These are phyloP conservation scores for Laothoe populi DNA, from an alignment of 2,888 invertebrate genomes.

Conservation along the genomic window DNA sequence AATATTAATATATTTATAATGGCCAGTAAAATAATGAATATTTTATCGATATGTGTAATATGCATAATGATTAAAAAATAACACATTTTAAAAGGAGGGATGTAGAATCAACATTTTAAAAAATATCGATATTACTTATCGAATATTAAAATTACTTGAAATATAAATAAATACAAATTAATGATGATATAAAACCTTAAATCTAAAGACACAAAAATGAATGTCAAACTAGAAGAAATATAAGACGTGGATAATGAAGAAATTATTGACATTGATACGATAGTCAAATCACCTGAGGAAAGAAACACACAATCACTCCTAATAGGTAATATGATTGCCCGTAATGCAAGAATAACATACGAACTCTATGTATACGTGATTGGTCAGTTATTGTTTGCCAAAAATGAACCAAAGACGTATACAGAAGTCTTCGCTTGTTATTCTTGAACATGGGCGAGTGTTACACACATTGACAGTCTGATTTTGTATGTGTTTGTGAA, in stretches of 20 bases:
- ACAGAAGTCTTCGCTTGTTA: too few species aligned
- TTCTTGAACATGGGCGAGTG: too few species aligned
- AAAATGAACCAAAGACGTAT: too few species aligned
- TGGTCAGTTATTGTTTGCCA: too few species aligned
- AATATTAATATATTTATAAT: conserved; percentile 4
- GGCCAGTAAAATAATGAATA: not conserved
- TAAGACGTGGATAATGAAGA: not conserved
- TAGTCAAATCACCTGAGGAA: conserved; percentile 30
- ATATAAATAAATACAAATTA: conserved; percentile 30
- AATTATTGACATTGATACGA: conserved; percentile 9
- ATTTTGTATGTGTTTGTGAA: conserved; percentile 38
- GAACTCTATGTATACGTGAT: too few species aligned
- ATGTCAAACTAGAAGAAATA: conserved; percentile 11
- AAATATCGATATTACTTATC: too few species aligned
- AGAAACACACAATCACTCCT: conserved; percentile 36
- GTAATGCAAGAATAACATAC: too few species aligned
- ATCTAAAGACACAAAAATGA: conserved; percentile 9
- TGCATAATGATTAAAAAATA: not conserved
- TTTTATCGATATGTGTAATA: not conserved
- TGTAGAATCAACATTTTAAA: too few species aligned
- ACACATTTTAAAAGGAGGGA: not conserved
- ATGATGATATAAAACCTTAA: conserved; percentile 23
- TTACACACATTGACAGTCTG: conserved; percentile 33
- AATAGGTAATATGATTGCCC: too few species aligned
- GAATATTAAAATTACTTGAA: not conserved